Percentiles rank a stretch among this genome's conserved stretches.
phyloP scores from a whole-genome alignment of 2,888 invertebrate species.

The Brachypalpus laphriformis region DNA sequence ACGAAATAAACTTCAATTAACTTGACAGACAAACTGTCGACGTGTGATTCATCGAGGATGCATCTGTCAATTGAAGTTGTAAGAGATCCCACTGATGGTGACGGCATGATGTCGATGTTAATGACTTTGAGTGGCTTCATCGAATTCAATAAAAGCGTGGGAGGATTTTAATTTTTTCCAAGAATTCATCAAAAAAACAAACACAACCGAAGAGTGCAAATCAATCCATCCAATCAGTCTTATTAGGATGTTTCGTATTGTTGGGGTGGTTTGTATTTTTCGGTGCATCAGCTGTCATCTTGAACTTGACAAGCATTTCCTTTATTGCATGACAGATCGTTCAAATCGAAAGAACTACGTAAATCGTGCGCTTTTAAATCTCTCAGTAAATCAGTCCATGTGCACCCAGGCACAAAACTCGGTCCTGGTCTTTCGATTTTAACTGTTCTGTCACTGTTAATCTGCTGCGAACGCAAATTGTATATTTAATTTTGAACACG shows the following conservation, averaged over 20 bases:
- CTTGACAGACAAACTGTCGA: constrained; percentile 1
- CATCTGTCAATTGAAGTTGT: not conserved
- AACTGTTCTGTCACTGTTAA: too few relatives aligned
- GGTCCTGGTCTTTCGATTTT: too few relatives aligned
- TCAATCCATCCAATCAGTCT: constrained; percentile 6
- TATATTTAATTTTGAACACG: too few relatives aligned
- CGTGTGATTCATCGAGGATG: not conserved
- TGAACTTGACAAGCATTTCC: not conserved
- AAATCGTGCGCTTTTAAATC: too few relatives aligned
- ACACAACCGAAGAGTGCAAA: not conserved
- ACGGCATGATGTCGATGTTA: not conserved
- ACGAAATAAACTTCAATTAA: not conserved
- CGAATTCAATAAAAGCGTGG: not conserved
- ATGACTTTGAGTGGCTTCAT: constrained; percentile 2
- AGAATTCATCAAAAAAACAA: not conserved
- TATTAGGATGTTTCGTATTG: not conserved
- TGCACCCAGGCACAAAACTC: too few relatives aligned
- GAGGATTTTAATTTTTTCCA: not conserved
- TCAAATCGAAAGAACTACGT: not conserved
- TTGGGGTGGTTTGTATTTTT: not conserved
- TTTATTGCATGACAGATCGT: not conserved
- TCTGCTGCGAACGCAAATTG: too few relatives aligned
- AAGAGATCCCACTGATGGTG: not conserved
- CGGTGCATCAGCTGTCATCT: not conserved
- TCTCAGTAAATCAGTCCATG: too few relatives aligned